Conservation (phyloP, 1,140 invertebrate species). For the Saccostrea glomerata region DNA sequence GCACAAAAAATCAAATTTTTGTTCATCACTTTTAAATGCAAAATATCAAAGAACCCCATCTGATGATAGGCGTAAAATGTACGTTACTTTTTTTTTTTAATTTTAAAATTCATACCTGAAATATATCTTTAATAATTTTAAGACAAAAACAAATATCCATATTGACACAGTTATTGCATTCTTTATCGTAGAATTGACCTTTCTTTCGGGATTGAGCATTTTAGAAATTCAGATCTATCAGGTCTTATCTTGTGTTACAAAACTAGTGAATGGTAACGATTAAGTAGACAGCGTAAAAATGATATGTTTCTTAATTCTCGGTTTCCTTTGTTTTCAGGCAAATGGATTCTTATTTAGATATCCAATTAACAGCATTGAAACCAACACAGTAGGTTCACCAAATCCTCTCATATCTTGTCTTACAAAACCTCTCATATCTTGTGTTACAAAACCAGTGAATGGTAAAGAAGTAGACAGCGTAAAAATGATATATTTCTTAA, state of each 20-base stretch:
- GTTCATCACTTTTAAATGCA: no score
- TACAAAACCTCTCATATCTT: conserved; percentile 2
- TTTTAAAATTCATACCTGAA: no score
- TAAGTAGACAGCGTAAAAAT: background rate
- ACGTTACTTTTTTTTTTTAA: no score
- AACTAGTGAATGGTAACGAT: background rate
- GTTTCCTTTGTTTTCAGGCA: background rate
- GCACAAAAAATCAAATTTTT: no score
- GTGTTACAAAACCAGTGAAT: background rate
- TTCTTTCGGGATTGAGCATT: background rate
- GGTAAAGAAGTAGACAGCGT: background rate
- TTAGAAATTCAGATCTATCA: background rate
- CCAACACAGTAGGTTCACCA: background rate
- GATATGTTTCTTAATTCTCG: background rate
- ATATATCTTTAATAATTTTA: no score
- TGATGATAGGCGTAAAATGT: no score
- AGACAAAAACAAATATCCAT: no score
- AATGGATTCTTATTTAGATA: background rate
- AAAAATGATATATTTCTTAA: background rate
- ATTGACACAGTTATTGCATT: no score
- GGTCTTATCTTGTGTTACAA: background rate
- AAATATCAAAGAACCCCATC: no score
- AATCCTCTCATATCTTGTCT: background rate
- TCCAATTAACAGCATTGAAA: background rate
- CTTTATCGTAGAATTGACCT: background rate